Evolutionary conservation across 2,113 vertebrate genomes (phyloP), one percentile per base, ranked within the genome.

Genomic region (Trematocara nigrifrons): DNA sequence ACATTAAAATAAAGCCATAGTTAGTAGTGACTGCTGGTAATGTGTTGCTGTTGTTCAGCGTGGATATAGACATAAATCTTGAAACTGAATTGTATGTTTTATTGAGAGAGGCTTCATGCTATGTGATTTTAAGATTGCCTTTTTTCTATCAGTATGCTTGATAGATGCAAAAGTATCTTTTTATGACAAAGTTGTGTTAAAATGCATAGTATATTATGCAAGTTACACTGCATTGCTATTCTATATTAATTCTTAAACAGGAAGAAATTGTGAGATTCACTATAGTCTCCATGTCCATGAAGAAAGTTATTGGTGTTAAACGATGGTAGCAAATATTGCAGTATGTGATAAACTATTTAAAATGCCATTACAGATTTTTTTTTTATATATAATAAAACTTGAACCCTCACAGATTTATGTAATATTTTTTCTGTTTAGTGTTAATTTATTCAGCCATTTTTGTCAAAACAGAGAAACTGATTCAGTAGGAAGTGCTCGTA

Each of bases 401-500:
- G 26, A 35, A 61, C 33, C 57, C 15, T 35, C 31, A 35, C 59
- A n/a, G 31, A 11, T n/a, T 61, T 33, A 3, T 61, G 29, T 0
- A 3, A 57, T 57, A 15, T 31, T 0, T 57, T 2, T 57, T 57
- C 7, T 57, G 54, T 57, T 57, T 57, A 8, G 3, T 2, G 13
- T 31, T 57, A 31, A 31, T 57, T 59, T 59, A 59, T 59, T 16
- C 13, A 31, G 56, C 56, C 56, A 10, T 59, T 59, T 31, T 6
- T 31, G 54, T 31, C 26, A 16, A 57, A 31, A 31, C 26, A 57
- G 26, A 57, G 26, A 31, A 57, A 31, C 7, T 1, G 54, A 57
- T 57, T 57, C 54, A 0, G 56, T 31, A 31, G 56, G 1, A 31
- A 31, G 2, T 59, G 56, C 26, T 31, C 1, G 1, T 59, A 31